Evolutionary conservation across 2,888 invertebrate species (phyloP), one percentile per base, ranked within the genome.

Genomic region (Epistrophe grossulariae): DNA sequence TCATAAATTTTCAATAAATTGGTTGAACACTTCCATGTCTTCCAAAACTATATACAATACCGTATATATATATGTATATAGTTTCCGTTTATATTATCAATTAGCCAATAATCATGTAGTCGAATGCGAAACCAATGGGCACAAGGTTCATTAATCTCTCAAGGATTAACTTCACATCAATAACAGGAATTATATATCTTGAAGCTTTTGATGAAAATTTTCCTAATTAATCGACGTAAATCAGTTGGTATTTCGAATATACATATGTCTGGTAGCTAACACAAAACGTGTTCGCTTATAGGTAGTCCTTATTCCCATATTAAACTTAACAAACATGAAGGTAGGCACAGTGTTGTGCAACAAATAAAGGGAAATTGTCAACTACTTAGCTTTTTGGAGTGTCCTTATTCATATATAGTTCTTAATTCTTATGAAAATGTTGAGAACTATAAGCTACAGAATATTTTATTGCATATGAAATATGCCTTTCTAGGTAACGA

Each of bases 131-230:
- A 17, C 13, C 55, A 57, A 64, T 35, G 43, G 45, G n/a, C 48
- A 68, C 24, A 11, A 62, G 57, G 52, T 40, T 66, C 79, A 79
- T 79, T 73, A 66, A 79, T 79, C 79, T 66, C 35, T 17, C 48
- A 48, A 59, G 72, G 50, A 79, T 79, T 79, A 79, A 73, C 79
- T 79, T 73, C 66, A 57, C 79, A 79, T 79, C 72, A 79, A 73
- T 79, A 73, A 79, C 57, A 68, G 48, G 6, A 68, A 68, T 77
- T 57, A n/a, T n/a, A n/a, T n/a, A 59, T 8, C 9, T 28, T 38
- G 24, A 66, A 73, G 72, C 66, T 48, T 24, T 57, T 40, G 57
- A 79, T 73, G 79, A 73, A 72, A 73, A 72, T 66, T 15, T 59
- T 50, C 66, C 24, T 72, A 72, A 73, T 73, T 73, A 79, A 79